Conservation (phyloP, 2,113 vertebrate species). For the Phalacrocorax pelagicus region DNA sequence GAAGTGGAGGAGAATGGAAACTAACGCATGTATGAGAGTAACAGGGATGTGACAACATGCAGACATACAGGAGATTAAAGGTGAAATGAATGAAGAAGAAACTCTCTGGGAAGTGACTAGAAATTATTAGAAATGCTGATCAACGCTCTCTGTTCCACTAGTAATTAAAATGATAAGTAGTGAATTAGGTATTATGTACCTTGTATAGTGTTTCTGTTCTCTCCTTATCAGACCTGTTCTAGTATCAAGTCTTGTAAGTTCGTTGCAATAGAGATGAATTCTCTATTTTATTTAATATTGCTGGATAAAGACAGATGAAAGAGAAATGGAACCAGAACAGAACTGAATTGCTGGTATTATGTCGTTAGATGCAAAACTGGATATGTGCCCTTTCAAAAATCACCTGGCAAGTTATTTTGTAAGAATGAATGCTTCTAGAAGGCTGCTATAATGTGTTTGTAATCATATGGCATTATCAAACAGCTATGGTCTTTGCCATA, state of each 20-base stretch:
- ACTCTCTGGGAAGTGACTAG: not conserved
- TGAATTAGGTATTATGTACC: not conserved
- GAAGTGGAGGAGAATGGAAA: not conserved
- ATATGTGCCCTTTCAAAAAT: not conserved
- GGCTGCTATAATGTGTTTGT: not conserved
- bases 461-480: not conserved
- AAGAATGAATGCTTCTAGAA: not conserved
- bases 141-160: not conserved
- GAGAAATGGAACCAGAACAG: not conserved
- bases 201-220: not conserved
- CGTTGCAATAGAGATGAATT: not conserved
- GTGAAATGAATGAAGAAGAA: not conserved
- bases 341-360: not conserved
- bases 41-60: not conserved
- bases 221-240: not conserved
- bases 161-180: not conserved
- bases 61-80: not conserved
- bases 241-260: not conserved
- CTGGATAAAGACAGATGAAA: not conserved
- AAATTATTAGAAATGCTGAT: not conserved
- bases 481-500: not conserved
- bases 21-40: not conserved
- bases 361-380: not conserved
- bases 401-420: not conserved
- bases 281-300: not conserved